These are phyloP conservation scores for Teleogryllus occipitalis DNA, from an alignment of 1,140 invertebrate species.

Conservation along the genomic window DNA sequence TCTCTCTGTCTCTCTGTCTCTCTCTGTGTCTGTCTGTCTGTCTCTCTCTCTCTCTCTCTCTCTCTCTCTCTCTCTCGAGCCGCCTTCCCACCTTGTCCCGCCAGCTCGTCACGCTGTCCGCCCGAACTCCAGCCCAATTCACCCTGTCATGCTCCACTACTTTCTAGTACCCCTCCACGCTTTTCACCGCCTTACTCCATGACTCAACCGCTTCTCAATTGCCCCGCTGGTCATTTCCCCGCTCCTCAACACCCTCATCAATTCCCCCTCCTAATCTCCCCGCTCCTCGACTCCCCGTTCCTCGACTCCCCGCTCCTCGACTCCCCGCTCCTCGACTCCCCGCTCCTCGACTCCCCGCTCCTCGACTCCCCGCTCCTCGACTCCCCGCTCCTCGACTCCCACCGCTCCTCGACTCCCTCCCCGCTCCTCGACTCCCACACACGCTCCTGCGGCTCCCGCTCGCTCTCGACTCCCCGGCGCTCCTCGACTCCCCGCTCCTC, in stretches of 20 bases:
- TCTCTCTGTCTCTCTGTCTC: no score
- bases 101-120: not conserved
- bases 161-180: not conserved
- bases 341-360: not conserved
- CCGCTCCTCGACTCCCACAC: not conserved
- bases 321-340: not conserved
- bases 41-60: no score
- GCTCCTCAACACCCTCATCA: not conserved
- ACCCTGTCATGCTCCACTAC: not conserved
- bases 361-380: not conserved
- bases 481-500: not conserved
- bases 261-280: not conserved
- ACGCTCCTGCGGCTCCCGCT: not conserved
- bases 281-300: not conserved
- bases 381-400: not conserved
- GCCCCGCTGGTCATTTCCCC: not conserved
- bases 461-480: not conserved
- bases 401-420: no score
- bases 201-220: not conserved
- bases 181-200: not conserved
- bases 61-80: no score
- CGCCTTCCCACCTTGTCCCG: no score
- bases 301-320: not conserved
- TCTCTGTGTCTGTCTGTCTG: no score
- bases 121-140: not conserved